Conservation (phyloP, 2,888 invertebrate species). For the Paralinhomoeus sp. region DNA sequence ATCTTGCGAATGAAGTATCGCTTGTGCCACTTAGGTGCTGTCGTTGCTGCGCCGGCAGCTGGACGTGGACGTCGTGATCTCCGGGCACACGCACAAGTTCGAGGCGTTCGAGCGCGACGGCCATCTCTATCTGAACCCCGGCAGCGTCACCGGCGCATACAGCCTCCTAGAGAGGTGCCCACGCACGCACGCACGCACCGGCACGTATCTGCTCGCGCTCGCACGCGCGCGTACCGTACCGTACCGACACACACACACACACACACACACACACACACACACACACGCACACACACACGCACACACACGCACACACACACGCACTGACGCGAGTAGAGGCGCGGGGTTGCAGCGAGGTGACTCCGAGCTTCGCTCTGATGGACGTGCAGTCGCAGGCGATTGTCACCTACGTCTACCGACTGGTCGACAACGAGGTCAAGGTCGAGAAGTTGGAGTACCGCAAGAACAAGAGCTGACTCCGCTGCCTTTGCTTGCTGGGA, state of each 20-base stretch:
- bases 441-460: conserved; percentile 75
- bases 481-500: too few species aligned
- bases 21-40: too few species aligned
- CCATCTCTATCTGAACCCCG: conserved; percentile 96
- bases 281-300: too few species aligned
- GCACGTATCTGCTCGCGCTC: too few species aligned
- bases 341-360: conserved; percentile 48
- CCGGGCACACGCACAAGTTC: conserved; percentile 93
- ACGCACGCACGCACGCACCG: too few species aligned
- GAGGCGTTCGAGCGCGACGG: conserved; percentile 94
- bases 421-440: conserved; percentile 83
- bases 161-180: conserved; percentile 63
- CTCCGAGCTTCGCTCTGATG: conserved; percentile 91
- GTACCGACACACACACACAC: too few species aligned
- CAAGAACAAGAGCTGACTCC: too few species aligned
- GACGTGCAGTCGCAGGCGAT: conserved; percentile 95
- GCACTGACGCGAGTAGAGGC: too few species aligned
- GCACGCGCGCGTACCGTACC: too few species aligned
- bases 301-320: too few species aligned
- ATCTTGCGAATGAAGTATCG: too few species aligned
- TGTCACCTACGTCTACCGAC: conserved; percentile 89
- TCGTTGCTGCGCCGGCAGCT: conserved; percentile 81
- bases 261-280: too few species aligned
- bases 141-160: conserved; percentile 92
- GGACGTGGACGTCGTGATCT: conserved; percentile 92